Evolutionary conservation across 2,888 invertebrate genomes (phyloP), one percentile per base, ranked within the genome.

Genomic region (Busseola fusca): DNA sequence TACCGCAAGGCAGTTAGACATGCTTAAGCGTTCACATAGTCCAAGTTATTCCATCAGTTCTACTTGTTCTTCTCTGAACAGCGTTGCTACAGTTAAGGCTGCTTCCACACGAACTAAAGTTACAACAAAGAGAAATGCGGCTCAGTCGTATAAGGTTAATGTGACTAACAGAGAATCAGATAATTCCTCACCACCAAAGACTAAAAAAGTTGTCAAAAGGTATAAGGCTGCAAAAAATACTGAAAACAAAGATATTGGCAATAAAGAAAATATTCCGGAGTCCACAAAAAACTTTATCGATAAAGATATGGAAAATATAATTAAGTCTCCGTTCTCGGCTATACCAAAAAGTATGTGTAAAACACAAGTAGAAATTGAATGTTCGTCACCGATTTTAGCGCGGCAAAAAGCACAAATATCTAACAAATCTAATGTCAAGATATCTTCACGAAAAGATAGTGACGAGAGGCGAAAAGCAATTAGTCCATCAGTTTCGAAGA

Each of bases 261-360:
- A 94, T 70, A 93, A 93, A 84, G 93, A 94, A 88, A 93, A 94
- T 73, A 72, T 91, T 62, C 92, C 94, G 14, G 88, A 91, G 79
- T 90, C 93, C 12, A 83, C 86, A 75, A 87, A 85, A 80, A 84
- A 65, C 65, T 87, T 81, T 69, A 64, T 65, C 16, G 86, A 68
- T 75, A 89, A 84, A 79, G 84, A 85, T 30, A 81, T 64, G 57
- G 83, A 84, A 21, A 84, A 84, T 65, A 78, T 64, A 21, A 66
- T 54, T n/a, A 91, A 87, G 81, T 80, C 78, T 25, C 69, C 82
- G n/a, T 90, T 89, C 66, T 70, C 76, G 16, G 83, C 84, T 18
- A 87, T 84, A 78, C 89, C 86, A 40, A 91, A 91, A 81, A 91
- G 82, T 69, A 82, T 91, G 14, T 90, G 86, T 70, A 84, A 91